phyloP scores from a whole-genome alignment of 2,113 vertebrate species.

The Amblyopsis rosae region DNA sequence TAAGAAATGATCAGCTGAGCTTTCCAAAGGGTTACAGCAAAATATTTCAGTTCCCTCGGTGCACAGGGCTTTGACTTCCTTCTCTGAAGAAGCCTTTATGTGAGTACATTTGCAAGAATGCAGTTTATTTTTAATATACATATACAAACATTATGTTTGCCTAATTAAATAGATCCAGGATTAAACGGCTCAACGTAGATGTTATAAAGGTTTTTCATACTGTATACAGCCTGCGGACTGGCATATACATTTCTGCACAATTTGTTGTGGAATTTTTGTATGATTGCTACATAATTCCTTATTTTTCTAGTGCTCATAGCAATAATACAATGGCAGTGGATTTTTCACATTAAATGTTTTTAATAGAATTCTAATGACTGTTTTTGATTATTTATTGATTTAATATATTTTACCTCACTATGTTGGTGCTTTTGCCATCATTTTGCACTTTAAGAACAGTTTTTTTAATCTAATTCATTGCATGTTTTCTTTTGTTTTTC shows the following conservation, averaged over 20 bases:
- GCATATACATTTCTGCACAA: neutral
- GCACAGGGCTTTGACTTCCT: constrained; percentile 55
- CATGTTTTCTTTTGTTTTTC: constrained; percentile 5
- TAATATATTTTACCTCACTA: neutral
- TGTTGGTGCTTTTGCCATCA: neutral
- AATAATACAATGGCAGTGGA: too few relatives aligned
- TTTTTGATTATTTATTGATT: too few relatives aligned
- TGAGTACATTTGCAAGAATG: constrained; percentile 57
- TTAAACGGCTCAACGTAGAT: neutral
- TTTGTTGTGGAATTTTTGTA: neutral
- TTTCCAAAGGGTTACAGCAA: neutral
- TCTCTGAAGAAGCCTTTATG: constrained; percentile 44
- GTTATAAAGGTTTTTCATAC: neutral
- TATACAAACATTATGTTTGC: neutral
- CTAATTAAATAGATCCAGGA: neutral
- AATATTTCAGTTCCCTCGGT: neutral
- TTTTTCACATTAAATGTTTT: too few relatives aligned
- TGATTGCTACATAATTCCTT: neutral
- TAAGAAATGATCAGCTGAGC: constrained; percentile 30
- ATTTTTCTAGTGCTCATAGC: neutral
- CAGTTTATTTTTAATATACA: neutral
- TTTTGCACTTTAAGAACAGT: neutral
- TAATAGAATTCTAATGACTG: too few relatives aligned
- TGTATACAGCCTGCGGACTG: neutral
- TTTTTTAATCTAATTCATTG: neutral